phyloP scores from a whole-genome alignment of 2,797 vertebrate species.

The Danio albolineatus region DNA sequence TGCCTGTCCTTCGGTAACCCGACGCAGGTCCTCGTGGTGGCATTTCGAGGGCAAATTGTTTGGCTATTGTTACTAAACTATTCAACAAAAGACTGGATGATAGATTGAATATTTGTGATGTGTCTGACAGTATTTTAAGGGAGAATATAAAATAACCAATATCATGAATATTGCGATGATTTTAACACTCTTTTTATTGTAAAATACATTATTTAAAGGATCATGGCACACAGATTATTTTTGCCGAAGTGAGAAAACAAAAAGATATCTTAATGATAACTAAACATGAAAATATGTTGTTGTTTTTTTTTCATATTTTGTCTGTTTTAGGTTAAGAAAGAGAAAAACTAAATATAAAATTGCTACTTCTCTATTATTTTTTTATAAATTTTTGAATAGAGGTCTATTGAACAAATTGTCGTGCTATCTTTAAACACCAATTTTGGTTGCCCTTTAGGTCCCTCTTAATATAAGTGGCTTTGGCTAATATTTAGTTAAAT shows the following conservation, averaged over 20 bases:
- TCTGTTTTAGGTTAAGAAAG: no score
- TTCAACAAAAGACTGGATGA: not conserved
- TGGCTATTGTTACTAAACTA: not conserved
- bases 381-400: no score
- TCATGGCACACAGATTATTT: not conserved
- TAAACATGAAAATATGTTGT: not conserved
- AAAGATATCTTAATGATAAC: not conserved
- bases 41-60: slow-evolving; percentile 24
- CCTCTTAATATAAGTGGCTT: no score
- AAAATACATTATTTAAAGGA: not conserved
- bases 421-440: no score
- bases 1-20: slow-evolving; percentile 22
- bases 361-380: no score
- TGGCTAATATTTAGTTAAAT: no score
- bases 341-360: no score
- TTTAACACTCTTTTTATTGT: not conserved
- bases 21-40: not conserved
- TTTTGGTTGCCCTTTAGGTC: no score
- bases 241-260: not conserved
- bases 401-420: no score
- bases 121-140: not conserved
- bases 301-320: no score
- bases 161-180: not conserved
- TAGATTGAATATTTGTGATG: not conserved
- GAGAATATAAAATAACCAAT: not conserved